Evolutionary conservation across 1,140 invertebrate species (phyloP).

Genomic region (Drosophila hydei): DNA sequence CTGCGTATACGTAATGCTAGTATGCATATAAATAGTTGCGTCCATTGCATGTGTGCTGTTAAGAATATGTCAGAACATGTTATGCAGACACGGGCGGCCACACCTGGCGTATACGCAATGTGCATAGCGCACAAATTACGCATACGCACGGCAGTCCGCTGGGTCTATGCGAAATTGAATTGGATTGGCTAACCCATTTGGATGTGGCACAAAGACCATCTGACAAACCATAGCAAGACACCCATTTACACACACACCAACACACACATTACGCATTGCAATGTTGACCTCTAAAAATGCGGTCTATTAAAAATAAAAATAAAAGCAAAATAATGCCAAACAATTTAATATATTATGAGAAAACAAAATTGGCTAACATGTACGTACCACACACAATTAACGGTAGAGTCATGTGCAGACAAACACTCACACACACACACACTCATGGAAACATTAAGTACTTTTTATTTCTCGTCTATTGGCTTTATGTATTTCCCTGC

Average conservation of each 20-base stretch:
- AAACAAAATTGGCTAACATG: conserved; percentile 72
- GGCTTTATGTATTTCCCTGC: conserved; percentile 44
- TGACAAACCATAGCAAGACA: conserved; percentile 16
- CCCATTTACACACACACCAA: conserved; percentile 6
- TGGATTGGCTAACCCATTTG: conserved; percentile 35
- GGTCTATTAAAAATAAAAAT: conserved; percentile 68
- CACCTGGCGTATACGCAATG: conserved; percentile 54
- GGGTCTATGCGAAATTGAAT: background rate
- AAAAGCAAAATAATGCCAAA: conserved; percentile 34
- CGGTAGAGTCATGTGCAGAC: conserved; percentile 69
- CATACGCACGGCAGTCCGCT: conserved; percentile 47
- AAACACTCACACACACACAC: conserved; percentile 31
- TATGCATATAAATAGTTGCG: conserved; percentile 6
- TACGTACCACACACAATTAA: conserved; percentile 66
- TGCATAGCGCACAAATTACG: conserved; percentile 33
- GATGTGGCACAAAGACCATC: conserved; percentile 1
- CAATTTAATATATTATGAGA: conserved; percentile 69
- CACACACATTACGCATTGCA: conserved; percentile 52
- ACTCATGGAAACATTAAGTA: conserved; percentile 5
- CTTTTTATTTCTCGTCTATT: conserved; percentile 28
- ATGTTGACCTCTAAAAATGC: conserved; percentile 78
- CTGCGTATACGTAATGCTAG: conserved; percentile 23
- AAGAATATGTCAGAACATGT: background rate
- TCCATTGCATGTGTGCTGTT: no score
- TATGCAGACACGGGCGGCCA: background rate